Base-by-base conservation (phyloP, 2,797 vertebrate species). In the Chaetodon trifasciatus region DNA sequence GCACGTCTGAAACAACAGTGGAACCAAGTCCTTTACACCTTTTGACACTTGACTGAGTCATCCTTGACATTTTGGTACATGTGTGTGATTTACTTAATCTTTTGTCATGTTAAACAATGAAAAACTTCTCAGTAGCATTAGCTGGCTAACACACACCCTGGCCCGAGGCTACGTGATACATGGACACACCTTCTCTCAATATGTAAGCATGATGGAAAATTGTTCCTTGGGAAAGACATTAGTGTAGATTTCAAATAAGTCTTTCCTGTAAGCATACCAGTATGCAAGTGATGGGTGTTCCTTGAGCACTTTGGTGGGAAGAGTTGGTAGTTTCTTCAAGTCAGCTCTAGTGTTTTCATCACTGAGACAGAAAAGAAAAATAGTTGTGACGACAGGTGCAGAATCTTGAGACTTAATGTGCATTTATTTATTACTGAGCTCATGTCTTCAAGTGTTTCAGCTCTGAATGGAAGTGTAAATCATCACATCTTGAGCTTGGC, bases 271-370 rank as follows among this genome's bases (percentile, higher is more conserved):
- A 65, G 9, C 67, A 3, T 96, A 99, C 98, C 98, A 99, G 93
- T 98, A 99, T 49, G 97, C 97, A 0, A 99, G 95, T 0, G 98
- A 99, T 0, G 98, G 98, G 76, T 99, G 98, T 50, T 99, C 98
- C 91, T 99, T 98, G n/a, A 99, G 95, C 0, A 97, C 97, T 94
- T 96, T 98, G 71, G 97, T 99, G 57, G 98, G 98, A 81, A 99
- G 96, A 76, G 95, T 97, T 2, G 97, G 97, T 52, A 99, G 95
- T 0, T 97, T 97, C 95, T 97, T 99, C 91, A 99, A 94, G 81
- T 98, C 97, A 75, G 95, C 96, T 88, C 96, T 93, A 7, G 98
- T 94, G 83, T 88, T 93, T 84, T 95, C 93, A 82, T 95, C 93
- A 58, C 94, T 95, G 67, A 68, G 88, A 91, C 3, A 61, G 32